Base-by-base conservation (phyloP, 2,113 vertebrate genomes). In the Monarcha castaneiventris region DNA sequence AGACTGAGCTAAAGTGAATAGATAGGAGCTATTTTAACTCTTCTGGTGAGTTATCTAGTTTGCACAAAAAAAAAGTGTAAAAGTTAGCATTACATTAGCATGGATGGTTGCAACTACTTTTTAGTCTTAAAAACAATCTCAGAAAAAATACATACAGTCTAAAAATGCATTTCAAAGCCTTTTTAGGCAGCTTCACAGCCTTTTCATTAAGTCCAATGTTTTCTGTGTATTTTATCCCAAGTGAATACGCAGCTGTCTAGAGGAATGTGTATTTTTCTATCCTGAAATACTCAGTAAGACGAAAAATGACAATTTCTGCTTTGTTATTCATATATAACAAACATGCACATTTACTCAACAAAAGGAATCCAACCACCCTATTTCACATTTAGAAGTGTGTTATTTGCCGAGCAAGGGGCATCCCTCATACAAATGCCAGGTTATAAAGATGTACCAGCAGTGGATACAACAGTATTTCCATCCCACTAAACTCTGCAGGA, bases 191-290 rank as follows among this genome's bases (percentile, higher is more conserved):
- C n/a, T 85, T 26, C 41, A 54, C 15, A 78, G 5, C 7, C 15
- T 37, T 61, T 76, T 27, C n/a, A 11, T 74, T 37, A 44, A 48
- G 29, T n/a, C 11, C 66, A 27, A n/a, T 22, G 7, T 68, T 84
- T 64, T 21, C 20, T 49, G 7, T 41, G 8, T 41, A 30, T 82
- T 87, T 69, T 78, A 77, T 55, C 46, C 16, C 9, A 78, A 91
- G 16, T 18, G 7, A 71, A n/a, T n/a, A 61, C 0, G 22, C 0
- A 6, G 2, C 16, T 61, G 20, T 8, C 16, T 63, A 56, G 6
- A 73, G 11, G 9, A 91, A 68, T 1, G 0, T 6, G 3, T 23
- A 25, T 64, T 83, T 83, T 73, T 49, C 27, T 13, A 44, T 33
- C 11, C 44, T 56, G 19, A 84, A 76, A 11, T 14, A 67, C 16